Conservation (phyloP, 2,797 vertebrate genomes). For the Choloepus didactylus region DNA sequence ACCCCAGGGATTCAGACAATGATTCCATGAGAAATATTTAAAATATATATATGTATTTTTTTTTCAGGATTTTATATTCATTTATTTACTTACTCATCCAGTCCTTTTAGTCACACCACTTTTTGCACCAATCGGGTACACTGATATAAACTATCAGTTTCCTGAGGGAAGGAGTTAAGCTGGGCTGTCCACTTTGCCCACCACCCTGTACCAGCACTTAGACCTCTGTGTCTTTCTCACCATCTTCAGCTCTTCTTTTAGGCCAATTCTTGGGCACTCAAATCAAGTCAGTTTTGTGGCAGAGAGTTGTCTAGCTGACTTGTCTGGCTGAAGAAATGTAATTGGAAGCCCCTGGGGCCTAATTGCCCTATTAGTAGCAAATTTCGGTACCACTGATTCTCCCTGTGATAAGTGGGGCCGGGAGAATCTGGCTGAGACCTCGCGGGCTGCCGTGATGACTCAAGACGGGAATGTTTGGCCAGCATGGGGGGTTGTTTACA, state of each 20-base stretch:
- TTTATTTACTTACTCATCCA: too few species aligned
- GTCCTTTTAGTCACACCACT: background rate
- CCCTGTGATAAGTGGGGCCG: background rate
- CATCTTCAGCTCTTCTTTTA: background rate
- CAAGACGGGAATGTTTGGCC: accelerated
- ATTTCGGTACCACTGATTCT: background rate
- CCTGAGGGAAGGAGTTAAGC: too few species aligned
- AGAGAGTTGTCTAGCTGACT: background rate
- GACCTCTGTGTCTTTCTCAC: background rate
- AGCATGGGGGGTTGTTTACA: background rate
- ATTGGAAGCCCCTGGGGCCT: background rate
- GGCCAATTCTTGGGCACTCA: background rate
- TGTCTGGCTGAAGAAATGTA: background rate
- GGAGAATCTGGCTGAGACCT: background rate
- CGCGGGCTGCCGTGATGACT: background rate
- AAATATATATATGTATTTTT: background rate
- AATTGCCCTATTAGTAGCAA: background rate
- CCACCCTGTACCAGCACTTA: background rate
- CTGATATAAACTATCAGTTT: background rate
- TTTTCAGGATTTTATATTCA: background rate
- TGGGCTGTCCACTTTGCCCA: too few species aligned
- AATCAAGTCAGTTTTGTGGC: background rate
- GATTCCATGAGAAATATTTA: too few species aligned
- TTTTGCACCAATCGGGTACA: too few species aligned
- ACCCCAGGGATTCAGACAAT: too few species aligned